These are phyloP conservation scores for Sitta europaea DNA, from an alignment of 2,113 vertebrate species.

Conservation along the genomic window DNA sequence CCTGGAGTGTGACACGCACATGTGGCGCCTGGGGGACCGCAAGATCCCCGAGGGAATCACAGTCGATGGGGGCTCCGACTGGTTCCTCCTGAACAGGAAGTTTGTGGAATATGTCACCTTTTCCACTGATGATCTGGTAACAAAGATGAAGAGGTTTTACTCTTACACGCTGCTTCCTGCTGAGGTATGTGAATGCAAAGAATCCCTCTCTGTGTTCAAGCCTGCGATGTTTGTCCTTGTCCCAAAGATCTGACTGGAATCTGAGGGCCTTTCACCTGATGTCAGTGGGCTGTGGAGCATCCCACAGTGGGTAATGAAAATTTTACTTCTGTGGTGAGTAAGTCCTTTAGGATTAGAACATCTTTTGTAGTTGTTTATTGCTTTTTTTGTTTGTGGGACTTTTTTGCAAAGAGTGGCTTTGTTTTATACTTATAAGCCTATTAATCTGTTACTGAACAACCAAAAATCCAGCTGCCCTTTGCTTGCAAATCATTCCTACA, in stretches of 20 bases:
- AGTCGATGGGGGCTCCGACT: constrained; percentile 93
- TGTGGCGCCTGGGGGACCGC: constrained; percentile 97
- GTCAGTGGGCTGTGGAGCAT: background rate
- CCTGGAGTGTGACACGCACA: constrained; percentile 95
- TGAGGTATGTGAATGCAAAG: constrained; percentile 75
- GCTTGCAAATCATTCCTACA: background rate
- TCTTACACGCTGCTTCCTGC: constrained; percentile 93
- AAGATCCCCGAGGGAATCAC: constrained; percentile 93
- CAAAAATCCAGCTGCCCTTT: background rate
- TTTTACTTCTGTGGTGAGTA: background rate
- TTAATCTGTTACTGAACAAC: background rate
- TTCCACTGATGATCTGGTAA: constrained; percentile 89
- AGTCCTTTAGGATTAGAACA: background rate
- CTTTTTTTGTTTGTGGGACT: background rate
- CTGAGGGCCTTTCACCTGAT: background rate
- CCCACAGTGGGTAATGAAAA: background rate
- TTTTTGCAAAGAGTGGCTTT: background rate
- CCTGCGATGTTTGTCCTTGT: background rate
- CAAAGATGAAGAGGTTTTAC: constrained; percentile 96
- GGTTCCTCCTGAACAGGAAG: constrained; percentile 94
- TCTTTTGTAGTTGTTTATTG: background rate
- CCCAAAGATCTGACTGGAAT: background rate
- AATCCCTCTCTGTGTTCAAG: background rate
- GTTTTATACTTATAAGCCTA: background rate
- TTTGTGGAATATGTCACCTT: constrained; percentile 95